Conservation (phyloP, 1,140 invertebrate species). For the Hypsibius dujardini region DNA sequence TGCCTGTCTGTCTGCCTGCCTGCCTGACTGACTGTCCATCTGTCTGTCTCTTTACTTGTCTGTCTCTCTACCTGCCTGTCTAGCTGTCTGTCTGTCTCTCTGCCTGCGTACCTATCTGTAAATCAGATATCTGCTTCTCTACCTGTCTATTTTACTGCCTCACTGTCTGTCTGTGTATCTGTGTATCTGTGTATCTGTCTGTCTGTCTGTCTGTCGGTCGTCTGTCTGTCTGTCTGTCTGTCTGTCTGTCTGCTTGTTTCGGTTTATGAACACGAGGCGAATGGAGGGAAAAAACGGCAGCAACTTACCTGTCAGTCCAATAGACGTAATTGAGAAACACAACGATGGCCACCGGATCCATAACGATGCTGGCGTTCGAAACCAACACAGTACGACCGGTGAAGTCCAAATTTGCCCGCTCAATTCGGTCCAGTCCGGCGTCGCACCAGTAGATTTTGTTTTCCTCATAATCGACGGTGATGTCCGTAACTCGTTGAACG, state of each 20-base stretch:
- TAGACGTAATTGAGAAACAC: conserved; percentile 37
- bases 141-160: too few relatives aligned
- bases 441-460: conserved; percentile 39
- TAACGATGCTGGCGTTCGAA: conserved; percentile 22
- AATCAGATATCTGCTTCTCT: too few relatives aligned
- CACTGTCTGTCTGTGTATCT: too few relatives aligned
- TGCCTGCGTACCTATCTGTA: too few relatives aligned
- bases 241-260: background rate
- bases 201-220: too few relatives aligned
- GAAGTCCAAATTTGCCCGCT: conserved; percentile 38
- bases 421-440: conserved; percentile 34
- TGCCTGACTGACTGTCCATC: too few relatives aligned
- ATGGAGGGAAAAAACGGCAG: background rate
- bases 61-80: too few relatives aligned
- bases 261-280: background rate
- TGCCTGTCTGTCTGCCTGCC: too few relatives aligned
- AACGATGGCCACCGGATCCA: conserved; percentile 30
- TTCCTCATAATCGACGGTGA: conserved; percentile 41
- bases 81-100: too few relatives aligned
- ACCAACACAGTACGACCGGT: conserved; percentile 29
- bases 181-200: too few relatives aligned
- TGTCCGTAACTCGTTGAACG: conserved; percentile 37
- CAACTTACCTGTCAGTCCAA: conserved; percentile 41
- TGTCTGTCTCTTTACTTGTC: too few relatives aligned
- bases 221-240: too few relatives aligned